Conservation (phyloP, 2,888 invertebrate species). For the Cylindroiulus punctatus region DNA sequence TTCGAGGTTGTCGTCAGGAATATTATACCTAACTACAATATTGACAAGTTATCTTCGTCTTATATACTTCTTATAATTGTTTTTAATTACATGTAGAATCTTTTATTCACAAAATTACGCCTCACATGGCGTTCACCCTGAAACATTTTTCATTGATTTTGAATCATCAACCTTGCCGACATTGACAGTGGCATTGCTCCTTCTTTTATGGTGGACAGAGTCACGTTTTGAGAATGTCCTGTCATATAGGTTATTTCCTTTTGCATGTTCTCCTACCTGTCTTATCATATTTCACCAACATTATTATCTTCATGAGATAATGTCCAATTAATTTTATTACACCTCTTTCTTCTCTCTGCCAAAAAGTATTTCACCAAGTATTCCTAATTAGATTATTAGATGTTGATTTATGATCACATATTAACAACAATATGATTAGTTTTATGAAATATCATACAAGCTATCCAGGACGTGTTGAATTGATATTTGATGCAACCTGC, state of each 20-base stretch:
- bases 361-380: too few relatives aligned
- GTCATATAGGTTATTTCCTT: conserved; percentile 19
- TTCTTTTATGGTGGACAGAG: background rate
- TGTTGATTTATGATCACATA: background rate
- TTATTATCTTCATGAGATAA: background rate
- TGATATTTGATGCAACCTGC: too few relatives aligned
- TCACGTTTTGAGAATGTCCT: background rate
- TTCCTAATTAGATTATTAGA: too few relatives aligned
- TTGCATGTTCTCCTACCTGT: background rate
- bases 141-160: conserved; percentile 6
- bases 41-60: background rate
- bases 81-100: background rate
- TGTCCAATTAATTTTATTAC: background rate
- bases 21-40: background rate
- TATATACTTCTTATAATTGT: conserved; percentile 33
- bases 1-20: background rate
- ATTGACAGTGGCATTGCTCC: conserved; percentile 22
- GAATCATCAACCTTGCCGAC: conserved; percentile 10
- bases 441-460: too few relatives aligned
- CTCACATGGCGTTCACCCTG: conserved; percentile 38
- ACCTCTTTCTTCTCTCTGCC: background rate
- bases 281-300: background rate
- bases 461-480: too few relatives aligned
- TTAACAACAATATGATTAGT: background rate
- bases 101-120: background rate